These are phyloP conservation scores for Ophiothrix spiculata DNA, from an alignment of 35 echinoderm and acorn worm genomes.

Conservation along the genomic window DNA sequence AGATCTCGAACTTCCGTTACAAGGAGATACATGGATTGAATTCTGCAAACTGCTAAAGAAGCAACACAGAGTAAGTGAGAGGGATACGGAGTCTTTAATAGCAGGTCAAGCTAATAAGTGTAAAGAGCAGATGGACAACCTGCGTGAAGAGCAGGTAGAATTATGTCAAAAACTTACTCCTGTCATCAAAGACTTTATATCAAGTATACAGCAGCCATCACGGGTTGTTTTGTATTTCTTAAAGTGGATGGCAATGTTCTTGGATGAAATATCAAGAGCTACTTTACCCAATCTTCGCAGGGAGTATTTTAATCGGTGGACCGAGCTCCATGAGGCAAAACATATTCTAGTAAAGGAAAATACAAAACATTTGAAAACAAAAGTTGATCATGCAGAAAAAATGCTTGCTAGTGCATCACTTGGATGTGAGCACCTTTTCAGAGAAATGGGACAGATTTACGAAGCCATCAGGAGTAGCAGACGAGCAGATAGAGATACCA, in stretches of 20 bases:
- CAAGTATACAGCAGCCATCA: not conserved
- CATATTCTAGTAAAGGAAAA: no score
- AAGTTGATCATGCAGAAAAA: conserved; percentile 6
- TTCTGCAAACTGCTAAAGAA: conserved; percentile 25
- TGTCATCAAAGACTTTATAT: conserved; percentile 24
- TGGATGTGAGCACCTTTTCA: conserved; percentile 23
- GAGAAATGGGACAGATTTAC: conserved; percentile 30
- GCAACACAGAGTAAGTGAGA: conserved; percentile 14
- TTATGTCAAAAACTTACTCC: not conserved
- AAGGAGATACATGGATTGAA: conserved; percentile 29
- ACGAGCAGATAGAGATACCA: not conserved
- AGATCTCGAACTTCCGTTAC: not conserved
- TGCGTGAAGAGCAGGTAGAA: conserved; percentile 23
- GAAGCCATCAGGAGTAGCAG: not conserved
- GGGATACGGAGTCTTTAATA: not conserved
- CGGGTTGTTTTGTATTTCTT: conserved; percentile 5
- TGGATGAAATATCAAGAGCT: conserved; percentile 18
- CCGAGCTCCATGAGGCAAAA: conserved; percentile 8
- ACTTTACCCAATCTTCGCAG: not conserved
- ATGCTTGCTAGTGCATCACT: conserved; percentile 15
- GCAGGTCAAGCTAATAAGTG: not conserved
- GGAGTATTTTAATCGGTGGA: conserved; percentile 3
- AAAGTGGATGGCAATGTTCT: not conserved
- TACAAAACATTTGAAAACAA: not conserved
- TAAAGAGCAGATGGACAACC: conserved; percentile 10